These are phyloP conservation scores for Australoheros scitulus DNA, from an alignment of 2,113 vertebrate genomes.

Conservation along the genomic window DNA sequence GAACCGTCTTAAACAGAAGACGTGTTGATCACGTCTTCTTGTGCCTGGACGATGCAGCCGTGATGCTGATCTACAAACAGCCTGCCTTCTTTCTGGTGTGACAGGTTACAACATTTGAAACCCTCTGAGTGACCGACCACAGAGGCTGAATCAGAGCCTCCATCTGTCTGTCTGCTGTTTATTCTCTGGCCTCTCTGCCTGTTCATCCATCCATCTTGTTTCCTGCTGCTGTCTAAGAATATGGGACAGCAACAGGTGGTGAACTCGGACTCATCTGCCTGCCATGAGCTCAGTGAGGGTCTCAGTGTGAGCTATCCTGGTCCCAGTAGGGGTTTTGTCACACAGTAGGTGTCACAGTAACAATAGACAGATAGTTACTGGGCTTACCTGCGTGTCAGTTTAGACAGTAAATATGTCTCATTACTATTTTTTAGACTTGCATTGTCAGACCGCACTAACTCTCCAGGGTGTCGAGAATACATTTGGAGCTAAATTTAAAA, in stretches of 20 bases:
- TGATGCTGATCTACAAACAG: not conserved
- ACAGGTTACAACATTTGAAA: not conserved
- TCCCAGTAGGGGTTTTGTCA: not conserved
- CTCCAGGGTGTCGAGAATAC: not conserved
- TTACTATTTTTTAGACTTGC: not conserved
- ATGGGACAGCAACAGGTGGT: constrained; percentile 34
- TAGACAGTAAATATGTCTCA: not conserved
- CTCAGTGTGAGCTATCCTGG: not conserved
- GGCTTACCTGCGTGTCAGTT: not conserved
- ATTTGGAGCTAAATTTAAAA: not conserved
- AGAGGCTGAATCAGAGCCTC: no score
- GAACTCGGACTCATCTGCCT: constrained; percentile 30
- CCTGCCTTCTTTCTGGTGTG: fast-evolving
- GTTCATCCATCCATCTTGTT: not conserved
- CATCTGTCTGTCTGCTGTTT: not conserved
- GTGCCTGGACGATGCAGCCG: not conserved
- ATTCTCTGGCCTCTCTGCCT: not conserved
- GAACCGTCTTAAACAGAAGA: no score
- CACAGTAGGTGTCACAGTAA: not conserved
- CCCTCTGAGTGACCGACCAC: no score
- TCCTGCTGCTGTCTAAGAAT: not conserved
- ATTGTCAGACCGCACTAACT: not conserved
- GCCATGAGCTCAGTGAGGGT: not conserved
- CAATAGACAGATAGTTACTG: not conserved
- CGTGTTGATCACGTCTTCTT: not conserved